Conservation (phyloP, 2,888 invertebrate genomes). For the Caenorhabditis becei region DNA sequence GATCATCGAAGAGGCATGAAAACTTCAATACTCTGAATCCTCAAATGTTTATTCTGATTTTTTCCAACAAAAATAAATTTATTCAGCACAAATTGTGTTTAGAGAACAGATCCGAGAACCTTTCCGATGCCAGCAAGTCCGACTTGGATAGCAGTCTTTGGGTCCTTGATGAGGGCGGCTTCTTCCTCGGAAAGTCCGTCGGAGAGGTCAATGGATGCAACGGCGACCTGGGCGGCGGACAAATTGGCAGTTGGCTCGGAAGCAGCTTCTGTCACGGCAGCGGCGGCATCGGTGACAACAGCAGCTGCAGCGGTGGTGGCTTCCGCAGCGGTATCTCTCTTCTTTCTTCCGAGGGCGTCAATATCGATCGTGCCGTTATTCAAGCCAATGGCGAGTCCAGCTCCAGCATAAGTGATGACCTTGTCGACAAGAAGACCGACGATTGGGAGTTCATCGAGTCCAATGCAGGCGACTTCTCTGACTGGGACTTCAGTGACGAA, state of each 20-base stretch:
- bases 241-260: not conserved
- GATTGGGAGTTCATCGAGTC: constrained; percentile 24
- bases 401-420: not conserved
- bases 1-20: too few species aligned
- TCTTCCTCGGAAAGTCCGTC: constrained; percentile 5
- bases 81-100: not conserved
- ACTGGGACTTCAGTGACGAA: constrained; percentile 14
- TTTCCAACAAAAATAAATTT: not conserved
- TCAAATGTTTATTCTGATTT: not conserved
- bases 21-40: too few species aligned
- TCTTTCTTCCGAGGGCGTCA: constrained; percentile 26
- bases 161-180: constrained; percentile 8
- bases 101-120: constrained; percentile 18
- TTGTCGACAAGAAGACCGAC: constrained; percentile 19
- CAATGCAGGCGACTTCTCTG: constrained; percentile 38
- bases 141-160: constrained; percentile 9
- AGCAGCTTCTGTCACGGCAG: not conserved
- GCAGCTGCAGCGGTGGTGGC: not conserved
- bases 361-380: not conserved
- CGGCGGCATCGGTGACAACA: constrained; percentile 5
- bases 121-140: constrained; percentile 16
- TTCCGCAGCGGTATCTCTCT: constrained; percentile 31
- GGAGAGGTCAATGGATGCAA: too few species aligned
- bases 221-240: not conserved
- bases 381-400: not conserved